Evolutionary conservation across 1,140 invertebrate genomes (phyloP), one percentile per base, ranked within the genome.

Genomic region (Dolichoris vasculosae): DNA sequence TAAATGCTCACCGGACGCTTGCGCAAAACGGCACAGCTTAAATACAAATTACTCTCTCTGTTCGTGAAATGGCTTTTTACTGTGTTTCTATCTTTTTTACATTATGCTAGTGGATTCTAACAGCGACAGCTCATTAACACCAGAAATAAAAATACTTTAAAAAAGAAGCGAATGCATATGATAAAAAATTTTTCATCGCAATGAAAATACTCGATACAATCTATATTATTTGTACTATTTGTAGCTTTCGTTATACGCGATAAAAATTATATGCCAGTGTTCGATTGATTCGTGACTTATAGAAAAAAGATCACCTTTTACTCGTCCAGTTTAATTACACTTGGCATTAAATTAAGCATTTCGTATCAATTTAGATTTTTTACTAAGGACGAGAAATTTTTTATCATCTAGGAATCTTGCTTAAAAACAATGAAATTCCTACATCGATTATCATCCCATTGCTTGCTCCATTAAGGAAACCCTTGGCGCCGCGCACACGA

Each of bases 111-210:
- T 59, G 63, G 46, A 76, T 76, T 77, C 59, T 85, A 85, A 82
- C 79, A 82, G 55, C 55, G 84, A 43, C 78, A 82, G 78, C 55
- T 82, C 67, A 85, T 85, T 85, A 85, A 82, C 77, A 82, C 43
- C 43, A 40, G 17, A 20, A 81, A 80, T 73, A 51, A 80, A 35
- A 46, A 85, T 40, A 63, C 40, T 46, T 73, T 55, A 32, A 48
- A 48, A 67, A 77, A 51, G 23, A 69, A 83, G 55, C 40, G n/a
- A 46, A 48, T 40, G 30, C 23, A 55, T 59, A 6, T 15, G 30
- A 82, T 35, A 51, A 26, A 0, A 23, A 64, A 51, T 46, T 46
- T 73, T 8, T 51, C 67, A 55, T 73, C 4, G 38, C 8, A 40
- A 13, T 73, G 35, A 8, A 43, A 73, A 43, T 9, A 55, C 17